Evolutionary conservation across 2,888 invertebrate genomes (phyloP), one percentile per base, ranked within the genome.

Genomic region (Andrena praecox): DNA sequence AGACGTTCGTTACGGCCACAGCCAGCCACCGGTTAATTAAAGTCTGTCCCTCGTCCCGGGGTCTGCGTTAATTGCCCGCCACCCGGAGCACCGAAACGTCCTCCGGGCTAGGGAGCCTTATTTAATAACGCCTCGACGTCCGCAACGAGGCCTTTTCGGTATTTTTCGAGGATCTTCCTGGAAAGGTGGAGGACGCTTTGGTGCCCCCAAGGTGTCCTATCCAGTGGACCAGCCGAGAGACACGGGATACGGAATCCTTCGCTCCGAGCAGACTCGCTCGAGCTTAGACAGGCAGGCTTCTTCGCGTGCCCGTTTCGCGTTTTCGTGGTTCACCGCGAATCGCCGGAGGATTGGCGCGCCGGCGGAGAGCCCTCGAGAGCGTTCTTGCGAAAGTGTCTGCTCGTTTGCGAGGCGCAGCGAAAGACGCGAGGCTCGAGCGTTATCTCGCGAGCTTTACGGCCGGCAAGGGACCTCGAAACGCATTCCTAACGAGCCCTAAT

Each of bases 401-500:
- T 78, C 48, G 80, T 73, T 70, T 56, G 84, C 67, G 33, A 54
- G 54, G 8, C 48, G 16, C 54, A 48, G 24, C 50, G 50, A 54
- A 67, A 72, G 71, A 62, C 27, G 50, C 52, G 31, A 62, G 50
- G 35, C 63, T 68, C 60, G 74, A 68, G 70, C 63, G 75, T 84
- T 82, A 82, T 82, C 72, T 82, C 50, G 66, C 74, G 69, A 77
- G 82, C 80, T 75, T 71, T 78, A 70, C 64, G 42, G 67, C 80
- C 82, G 73, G 70, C 66, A 64, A 82, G 72, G 68, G 62, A 72
- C 73, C 73, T 76, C 85, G 80, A 82, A 87, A 77, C 79, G 69
- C 42, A 71, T 80, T 77, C 83, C 84, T 89, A 90, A 91, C 87
- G 87, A 90, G 86, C 85, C 80, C 88, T 89, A 91, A 91, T 91